Evolutionary conservation across 1,140 invertebrate genomes (phyloP).

Genomic region (Caerostris extrusa): DNA sequence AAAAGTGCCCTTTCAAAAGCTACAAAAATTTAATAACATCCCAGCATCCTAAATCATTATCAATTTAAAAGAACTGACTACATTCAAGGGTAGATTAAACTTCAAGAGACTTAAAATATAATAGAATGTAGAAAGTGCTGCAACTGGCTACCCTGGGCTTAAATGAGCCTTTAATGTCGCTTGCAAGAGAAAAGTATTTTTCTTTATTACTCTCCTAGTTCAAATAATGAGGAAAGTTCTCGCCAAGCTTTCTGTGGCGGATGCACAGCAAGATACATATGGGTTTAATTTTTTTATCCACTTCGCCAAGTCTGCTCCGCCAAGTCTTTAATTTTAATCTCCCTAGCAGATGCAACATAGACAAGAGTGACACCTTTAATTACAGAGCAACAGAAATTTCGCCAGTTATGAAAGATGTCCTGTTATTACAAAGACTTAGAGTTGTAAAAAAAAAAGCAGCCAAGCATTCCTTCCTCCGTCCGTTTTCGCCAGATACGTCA

Average conservation of each 20-base stretch:
- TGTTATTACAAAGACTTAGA: background rate
- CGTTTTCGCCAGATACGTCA: background rate
- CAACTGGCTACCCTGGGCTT: background rate
- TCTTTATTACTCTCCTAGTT: background rate
- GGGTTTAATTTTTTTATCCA: background rate
- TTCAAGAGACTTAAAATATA: background rate
- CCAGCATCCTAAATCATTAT: conserved; percentile 3
- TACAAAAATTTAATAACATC: conserved; percentile 22
- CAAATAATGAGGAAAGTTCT: background rate
- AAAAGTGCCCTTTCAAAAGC: background rate
- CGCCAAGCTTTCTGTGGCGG: background rate
- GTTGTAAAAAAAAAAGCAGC: background rate
- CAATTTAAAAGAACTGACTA: background rate
- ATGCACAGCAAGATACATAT: background rate
- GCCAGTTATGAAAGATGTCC: background rate
- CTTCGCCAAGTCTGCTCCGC: background rate
- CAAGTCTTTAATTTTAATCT: conserved; percentile 1
- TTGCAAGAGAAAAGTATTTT: background rate
- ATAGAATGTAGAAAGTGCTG: conserved; percentile 3
- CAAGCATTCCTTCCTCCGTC: background rate
- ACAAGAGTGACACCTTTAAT: conserved; percentile 25
- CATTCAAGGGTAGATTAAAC: conserved; percentile 15
- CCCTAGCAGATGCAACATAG: background rate
- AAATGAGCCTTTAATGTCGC: conserved; percentile 9
- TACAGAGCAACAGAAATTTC: background rate